Evolutionary conservation across 2,113 vertebrate genomes (phyloP).

Genomic region (Sprattus sprattus): DNA sequence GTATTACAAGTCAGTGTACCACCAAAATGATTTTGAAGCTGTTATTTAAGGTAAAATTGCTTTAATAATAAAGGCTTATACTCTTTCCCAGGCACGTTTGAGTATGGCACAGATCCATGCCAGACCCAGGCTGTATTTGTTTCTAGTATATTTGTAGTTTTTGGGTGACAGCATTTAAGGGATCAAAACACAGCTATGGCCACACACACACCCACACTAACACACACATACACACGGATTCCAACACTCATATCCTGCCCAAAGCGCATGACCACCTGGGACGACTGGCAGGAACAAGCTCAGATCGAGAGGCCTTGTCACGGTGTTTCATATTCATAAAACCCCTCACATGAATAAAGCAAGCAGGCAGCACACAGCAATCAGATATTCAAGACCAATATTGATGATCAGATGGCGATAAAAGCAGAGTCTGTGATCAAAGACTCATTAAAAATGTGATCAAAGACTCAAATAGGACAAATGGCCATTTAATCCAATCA

Average conservation of each 20-base stretch:
- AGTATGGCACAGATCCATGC: too few relatives aligned
- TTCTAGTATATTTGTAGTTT: too few relatives aligned
- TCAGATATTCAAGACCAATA: neutral
- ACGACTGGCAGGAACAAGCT: neutral
- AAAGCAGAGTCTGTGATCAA: neutral
- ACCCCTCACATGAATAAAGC: neutral
- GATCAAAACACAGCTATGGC: too few relatives aligned
- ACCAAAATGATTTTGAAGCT: too few relatives aligned
- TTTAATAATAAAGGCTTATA: too few relatives aligned
- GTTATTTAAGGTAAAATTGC: too few relatives aligned
- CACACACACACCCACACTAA: too few relatives aligned
- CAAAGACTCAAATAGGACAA: neutral
- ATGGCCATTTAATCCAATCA: neutral
- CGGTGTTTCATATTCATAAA: neutral
- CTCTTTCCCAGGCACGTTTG: too few relatives aligned
- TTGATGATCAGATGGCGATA: neutral
- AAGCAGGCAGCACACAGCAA: neutral
- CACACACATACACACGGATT: neutral
- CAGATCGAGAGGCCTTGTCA: neutral
- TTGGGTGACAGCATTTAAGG: too few relatives aligned
- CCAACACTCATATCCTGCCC: neutral
- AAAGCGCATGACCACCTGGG: neutral
- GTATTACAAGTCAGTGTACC: too few relatives aligned
- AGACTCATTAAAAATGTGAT: neutral
- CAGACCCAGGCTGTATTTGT: too few relatives aligned